Conservation (phyloP, 2,797 vertebrate genomes). For the Sternotherus odoratus region DNA sequence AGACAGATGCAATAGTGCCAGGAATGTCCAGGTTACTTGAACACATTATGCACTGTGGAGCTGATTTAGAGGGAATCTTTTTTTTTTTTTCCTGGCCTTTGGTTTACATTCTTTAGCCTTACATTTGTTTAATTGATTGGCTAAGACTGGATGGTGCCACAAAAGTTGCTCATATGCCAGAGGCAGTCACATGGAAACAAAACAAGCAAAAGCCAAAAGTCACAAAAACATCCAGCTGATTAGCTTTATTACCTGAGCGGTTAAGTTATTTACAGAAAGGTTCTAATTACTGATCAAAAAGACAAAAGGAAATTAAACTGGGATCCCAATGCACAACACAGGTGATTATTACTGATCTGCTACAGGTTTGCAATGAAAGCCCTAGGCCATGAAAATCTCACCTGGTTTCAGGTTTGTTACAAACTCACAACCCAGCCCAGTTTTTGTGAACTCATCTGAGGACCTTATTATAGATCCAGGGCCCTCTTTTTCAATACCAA, state of each 20-base stretch:
- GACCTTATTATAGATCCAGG: not conserved
- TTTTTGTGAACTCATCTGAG: not conserved
- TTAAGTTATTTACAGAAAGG: accelerated
- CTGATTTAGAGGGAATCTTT: constrained; percentile 15
- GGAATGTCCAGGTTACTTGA: constrained; percentile 50
- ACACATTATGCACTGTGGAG: not conserved
- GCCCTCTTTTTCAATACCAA: not conserved
- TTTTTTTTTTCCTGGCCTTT: not conserved
- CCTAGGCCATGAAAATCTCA: not conserved
- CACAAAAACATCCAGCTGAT: not conserved
- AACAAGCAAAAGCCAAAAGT: not conserved
- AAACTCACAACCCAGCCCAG: not conserved
- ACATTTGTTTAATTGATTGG: accelerated
- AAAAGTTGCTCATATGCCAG: accelerated
- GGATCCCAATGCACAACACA: not conserved
- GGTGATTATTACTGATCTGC: not conserved
- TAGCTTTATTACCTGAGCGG: not conserved
- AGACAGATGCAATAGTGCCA: constrained; percentile 23
- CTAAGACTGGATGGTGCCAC: not conserved
- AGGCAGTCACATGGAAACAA: not conserved
- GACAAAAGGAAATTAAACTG: not conserved
- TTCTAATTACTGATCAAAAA: not conserved
- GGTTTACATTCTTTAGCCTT: not conserved
- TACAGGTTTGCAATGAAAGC: not conserved
- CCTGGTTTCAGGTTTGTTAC: not conserved